Evolutionary conservation across 1,140 invertebrate genomes (phyloP), one percentile per base, ranked within the genome.

Genomic region (Belonocnema kinseyi): DNA sequence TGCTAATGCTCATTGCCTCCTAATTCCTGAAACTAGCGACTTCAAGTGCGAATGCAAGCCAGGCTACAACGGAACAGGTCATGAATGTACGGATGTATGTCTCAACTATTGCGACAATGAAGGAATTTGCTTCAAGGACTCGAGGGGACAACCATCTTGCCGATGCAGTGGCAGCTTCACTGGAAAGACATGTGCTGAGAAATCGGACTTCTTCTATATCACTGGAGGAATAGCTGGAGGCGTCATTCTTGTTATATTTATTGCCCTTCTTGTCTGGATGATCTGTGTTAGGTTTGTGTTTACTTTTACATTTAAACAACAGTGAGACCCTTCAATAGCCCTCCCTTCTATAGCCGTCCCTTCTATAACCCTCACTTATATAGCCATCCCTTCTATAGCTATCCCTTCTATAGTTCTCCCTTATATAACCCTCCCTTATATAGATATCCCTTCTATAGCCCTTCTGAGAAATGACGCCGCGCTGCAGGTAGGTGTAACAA

Each of bases 261-360:
- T 98, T 76, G 97, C 98, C 6, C 93, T 98, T 52, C 94, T 98
- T 16, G 97, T 98, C 73, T 98, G 97, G 97, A 98, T 98, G 97
- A 98, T 98, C 85, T 98, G 97, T 90, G 97, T 97, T 52, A 96
- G 96, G 95, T 96, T 89, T 87, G 78, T 71, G 26, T 51, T 19
- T 11, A 21, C 12, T 53, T 46, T 51, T 53, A n/a, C 74, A 76
- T 33, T 33, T 33, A 5, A 33, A 33, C 26, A 5, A n/a, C n/a
- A n/a, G n/a, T n/a, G n/a, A n/a, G n/a, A n/a, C n/a, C n/a, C n/a
- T n/a, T n/a, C n/a, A n/a, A n/a, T n/a, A n/a, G n/a, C n/a, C n/a
- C n/a, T n/a, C n/a, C n/a, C n/a, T n/a, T n/a, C n/a, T n/a, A n/a
- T n/a, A n/a, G n/a, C n/a, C n/a, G n/a, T n/a, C n/a, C n/a, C n/a